Evolutionary conservation across 2,888 invertebrate species (phyloP), one percentile per base, ranked within the genome.

Genomic region (Aethes cnicana): DNA sequence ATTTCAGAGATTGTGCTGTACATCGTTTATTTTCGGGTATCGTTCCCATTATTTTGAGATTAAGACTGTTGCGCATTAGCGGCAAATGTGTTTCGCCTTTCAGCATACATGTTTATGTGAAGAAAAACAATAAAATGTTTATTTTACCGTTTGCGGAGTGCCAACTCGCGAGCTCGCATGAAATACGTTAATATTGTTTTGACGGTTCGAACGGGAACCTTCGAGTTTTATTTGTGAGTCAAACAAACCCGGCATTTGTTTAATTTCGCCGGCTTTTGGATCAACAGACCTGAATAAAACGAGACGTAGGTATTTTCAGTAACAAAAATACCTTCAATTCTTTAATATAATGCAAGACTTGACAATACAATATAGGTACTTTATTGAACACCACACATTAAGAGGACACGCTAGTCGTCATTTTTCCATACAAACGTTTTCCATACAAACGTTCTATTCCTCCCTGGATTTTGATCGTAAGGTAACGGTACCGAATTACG

Each of bases 101-200:
- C 44, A 12, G 12, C 37, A 7, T 16, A 18, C 50, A 9, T 44
- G 44, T 44, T 52, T 43, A 32, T 43, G 33, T 23, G 17, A 50
- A 37, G 25, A 26, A 46, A 52, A 46, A 52, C 52, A 52, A 52
- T 52, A 46, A 50, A 50, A 52, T 30, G 52, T 52, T 52, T 52
- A 52, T 46, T 39, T 52, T 46, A n/a, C 32, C 52, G 26, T 37
- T 37, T 8, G 11, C 32, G 4, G 11, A 32, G 37, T 46, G 52
- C 44, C 46, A 39, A 52, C n/a, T n/a, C n/a, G n/a, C n/a, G 14
- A 36, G 21, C 7, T 37, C 39, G 18, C 23, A 39, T 46, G 52
- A 46, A 44, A 35, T 33, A 52, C 39, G 25, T 8, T 39, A 30
- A 39, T 39, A 47, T 47, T 52, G 52, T 52, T 52, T 46, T 39